Conservation (phyloP, 2,113 vertebrate species). For the Pantherophis guttatus region DNA sequence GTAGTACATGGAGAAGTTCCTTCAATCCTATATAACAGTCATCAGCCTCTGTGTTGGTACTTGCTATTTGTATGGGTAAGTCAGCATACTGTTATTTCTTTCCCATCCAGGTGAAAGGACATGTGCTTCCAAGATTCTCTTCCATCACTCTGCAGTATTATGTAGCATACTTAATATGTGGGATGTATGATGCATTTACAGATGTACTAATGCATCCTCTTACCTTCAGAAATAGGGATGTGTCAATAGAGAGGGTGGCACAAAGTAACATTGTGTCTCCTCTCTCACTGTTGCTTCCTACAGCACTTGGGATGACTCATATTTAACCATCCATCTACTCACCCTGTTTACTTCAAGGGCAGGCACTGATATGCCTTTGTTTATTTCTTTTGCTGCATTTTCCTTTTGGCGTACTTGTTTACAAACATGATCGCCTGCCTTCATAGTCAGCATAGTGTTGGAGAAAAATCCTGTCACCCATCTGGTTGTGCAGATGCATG, state of each 20-base stretch:
- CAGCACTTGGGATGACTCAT: not conserved
- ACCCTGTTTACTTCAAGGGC: conserved; percentile 13
- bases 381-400: not conserved
- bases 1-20: not conserved
- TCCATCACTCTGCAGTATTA: not conserved
- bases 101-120: not conserved
- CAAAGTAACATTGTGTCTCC: accelerated
- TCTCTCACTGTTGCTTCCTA: not conserved
- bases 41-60: not conserved
- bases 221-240: not conserved
- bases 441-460: not conserved
- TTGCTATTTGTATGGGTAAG: not conserved
- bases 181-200: not conserved
- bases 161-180: not conserved
- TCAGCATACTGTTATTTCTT: not conserved
- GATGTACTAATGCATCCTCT: conserved; percentile 16
- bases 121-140: not conserved
- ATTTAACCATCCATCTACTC: not conserved
- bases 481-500: accelerated
- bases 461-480: not conserved
- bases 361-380: not conserved
- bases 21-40: not conserved
- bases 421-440: not conserved
- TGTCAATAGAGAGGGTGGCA: conserved; percentile 15
- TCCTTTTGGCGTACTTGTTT: not conserved